Base-by-base conservation (phyloP, 2,797 vertebrate genomes). In the Podarcis siculus region DNA sequence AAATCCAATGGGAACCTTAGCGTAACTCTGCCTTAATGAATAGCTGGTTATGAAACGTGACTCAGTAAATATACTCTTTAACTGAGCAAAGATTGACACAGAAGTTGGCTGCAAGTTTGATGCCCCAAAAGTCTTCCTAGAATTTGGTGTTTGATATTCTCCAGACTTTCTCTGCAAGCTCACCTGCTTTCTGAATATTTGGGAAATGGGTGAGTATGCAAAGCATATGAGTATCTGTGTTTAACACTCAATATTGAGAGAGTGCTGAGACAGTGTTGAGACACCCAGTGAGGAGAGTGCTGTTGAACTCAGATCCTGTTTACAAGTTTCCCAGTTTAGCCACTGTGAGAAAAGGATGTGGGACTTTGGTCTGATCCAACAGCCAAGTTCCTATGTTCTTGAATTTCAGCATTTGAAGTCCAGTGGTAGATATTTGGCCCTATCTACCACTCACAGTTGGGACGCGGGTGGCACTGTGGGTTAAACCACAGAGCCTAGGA, bases 1-100 rank as follows among this genome's bases (percentile, higher is more conserved):
- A 0, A 93, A 86, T 91, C 87, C 89, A 79, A 89, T 67, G 91
- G 88, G 91, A 69, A 88, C 79, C 55, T 39, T 86, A 87, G 92
- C 89, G 92, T 12, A 82, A 89, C 91, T 55, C 67, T 49, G 91
- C 37, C 37, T 88, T 90, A 92, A 94, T 90, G 88, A 93, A 90
- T 0, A 1, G 27, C 85, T 73, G 78, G 83, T 93, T 93, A 87
- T n/a, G 79, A 91, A 92, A 89, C 76, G 81, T 92, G 77, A 92
- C 58, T 72, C 9, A 8, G 3, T 39, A 75, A 92, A 92, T 69
- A 92, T 82, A 61, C 77, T 88, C 67, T 89, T 90, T 49, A 55
- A 58, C 9, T n/a, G n/a, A 83, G n/a, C 30, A 72, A 73, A 55
- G 23, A 58, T 7, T 37, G 49, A 17, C 45, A 35, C 45, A 8